Evolutionary conservation across 2,888 invertebrate genomes (phyloP).

Genomic region (Protophormia terraenovae): DNA sequence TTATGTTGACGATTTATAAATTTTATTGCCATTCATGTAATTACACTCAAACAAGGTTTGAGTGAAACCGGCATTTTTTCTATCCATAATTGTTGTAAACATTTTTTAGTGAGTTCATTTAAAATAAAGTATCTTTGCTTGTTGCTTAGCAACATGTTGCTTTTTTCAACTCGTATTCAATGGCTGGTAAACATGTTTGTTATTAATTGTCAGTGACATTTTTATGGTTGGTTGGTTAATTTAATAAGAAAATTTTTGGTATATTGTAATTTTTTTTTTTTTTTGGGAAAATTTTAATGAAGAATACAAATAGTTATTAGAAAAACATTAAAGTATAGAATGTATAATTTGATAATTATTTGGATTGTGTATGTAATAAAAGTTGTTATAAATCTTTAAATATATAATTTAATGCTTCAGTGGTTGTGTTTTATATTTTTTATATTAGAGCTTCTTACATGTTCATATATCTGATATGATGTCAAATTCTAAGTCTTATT

Average conservation of each 20-base stretch:
- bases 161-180: neutral
- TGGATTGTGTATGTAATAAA: neutral
- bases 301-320: neutral
- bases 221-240: constrained; percentile 28
- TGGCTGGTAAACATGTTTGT: neutral
- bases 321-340: neutral
- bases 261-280: neutral
- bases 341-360: neutral
- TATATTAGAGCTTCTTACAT: too few relatives aligned
- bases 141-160: constrained; percentile 55
- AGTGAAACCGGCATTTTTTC: constrained; percentile 3
- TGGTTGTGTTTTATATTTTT: too few relatives aligned
- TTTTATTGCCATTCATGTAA: neutral
- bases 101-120: neutral
- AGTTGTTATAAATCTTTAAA: neutral
- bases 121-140: neutral
- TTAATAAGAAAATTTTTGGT: neutral
- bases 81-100: neutral
- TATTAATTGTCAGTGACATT: neutral
- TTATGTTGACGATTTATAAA: neutral
- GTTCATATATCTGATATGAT: too few relatives aligned
- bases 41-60: neutral
- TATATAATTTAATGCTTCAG: constrained; percentile 34
- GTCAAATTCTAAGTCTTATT: too few relatives aligned
- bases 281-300: neutral